Evolutionary conservation across 1,140 invertebrate species (phyloP).

Genomic region (Cryptotermes secundus): DNA sequence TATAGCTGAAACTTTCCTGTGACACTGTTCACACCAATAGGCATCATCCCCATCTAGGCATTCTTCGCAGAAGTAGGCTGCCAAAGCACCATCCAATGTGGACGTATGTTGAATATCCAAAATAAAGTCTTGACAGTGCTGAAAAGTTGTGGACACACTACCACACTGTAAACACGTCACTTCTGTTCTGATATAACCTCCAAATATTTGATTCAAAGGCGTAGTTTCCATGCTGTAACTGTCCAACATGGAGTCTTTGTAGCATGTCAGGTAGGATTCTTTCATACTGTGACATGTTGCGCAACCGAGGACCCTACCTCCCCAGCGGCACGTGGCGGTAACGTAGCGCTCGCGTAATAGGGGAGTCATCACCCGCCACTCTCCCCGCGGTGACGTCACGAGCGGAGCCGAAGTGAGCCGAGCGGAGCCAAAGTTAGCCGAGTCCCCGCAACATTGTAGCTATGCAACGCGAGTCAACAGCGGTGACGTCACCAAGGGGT

Average conservation of each 20-base stretch:
- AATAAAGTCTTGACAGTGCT: slow-evolving; percentile 88
- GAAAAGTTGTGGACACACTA: slow-evolving; percentile 84
- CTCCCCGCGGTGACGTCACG: too few species aligned
- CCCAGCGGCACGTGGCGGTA: too few species aligned
- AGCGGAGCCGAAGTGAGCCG: too few species aligned
- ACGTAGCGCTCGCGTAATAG: too few species aligned
- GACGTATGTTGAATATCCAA: slow-evolving; percentile 86
- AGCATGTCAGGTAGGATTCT: slow-evolving; percentile 78
- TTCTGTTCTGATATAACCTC: slow-evolving; percentile 91
- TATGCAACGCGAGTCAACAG: too few species aligned
- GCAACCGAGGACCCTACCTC: too few species aligned
- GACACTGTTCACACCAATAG: slow-evolving; percentile 92
- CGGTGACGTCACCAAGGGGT: too few species aligned
- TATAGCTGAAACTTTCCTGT: slow-evolving; percentile 88
- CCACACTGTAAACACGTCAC: slow-evolving; percentile 79
- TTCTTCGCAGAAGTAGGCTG: slow-evolving; percentile 79
- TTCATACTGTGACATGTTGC: too few species aligned
- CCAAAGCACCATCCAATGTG: slow-evolving; percentile 78
- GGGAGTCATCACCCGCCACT: too few species aligned
- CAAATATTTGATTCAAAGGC: slow-evolving; percentile 93
- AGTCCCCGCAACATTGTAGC: too few species aligned
- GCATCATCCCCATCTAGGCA: slow-evolving; percentile 77
- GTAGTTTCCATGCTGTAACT: slow-evolving; percentile 93
- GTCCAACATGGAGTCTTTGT: slow-evolving; percentile 69
- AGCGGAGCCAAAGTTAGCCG: too few species aligned